Base-by-base conservation (phyloP, 2,888 invertebrate species). In the Drosophila paucipuncta region DNA sequence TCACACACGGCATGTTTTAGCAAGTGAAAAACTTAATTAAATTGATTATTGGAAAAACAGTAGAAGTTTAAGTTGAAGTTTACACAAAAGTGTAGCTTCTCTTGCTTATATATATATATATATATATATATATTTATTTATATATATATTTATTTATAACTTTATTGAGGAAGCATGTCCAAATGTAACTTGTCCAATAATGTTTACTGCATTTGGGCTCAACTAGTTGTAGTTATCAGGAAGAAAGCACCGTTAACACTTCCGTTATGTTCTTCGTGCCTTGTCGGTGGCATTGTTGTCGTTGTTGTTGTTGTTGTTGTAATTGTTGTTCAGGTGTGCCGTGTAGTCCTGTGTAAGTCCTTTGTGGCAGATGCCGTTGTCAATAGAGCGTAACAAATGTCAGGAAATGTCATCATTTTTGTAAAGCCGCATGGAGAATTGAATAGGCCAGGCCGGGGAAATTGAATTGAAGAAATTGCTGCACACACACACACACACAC, bases 401-500 rank as follows among this genome's bases (percentile, higher is more conserved):
- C 91, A 91, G 91, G 91, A 91, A 89, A 91, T 91, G 91, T 91
- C 91, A 90, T 89, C 87, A 90, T 81, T 88, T 72, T 72, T 75
- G 72, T 70, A 63, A 59, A 64, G 72, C 72, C 60, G 28, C 64
- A 31, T 11, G 31, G 73, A 41, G 66, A 67, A 66, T 54, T 66
- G 65, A 66, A 73, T 62, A 68, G 50, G 6, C 30, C 41, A n/a
- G 3, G 58, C 30, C n/a, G 30, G 58, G 11, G 22, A 67, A 57
- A 64, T 75, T 59, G 61, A 55, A 54, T 37, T 28, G n/a, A 22
- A 43, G 13, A 33, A 67, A 50, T 22, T 11, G 50, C 55, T 55
- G 28, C 25, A 64, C 28, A 53, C 43, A 52, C 59, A 52, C 39
- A 31, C 41, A 22, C 37, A n/a, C 35, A 49, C 28, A 60, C 35